Conservation (phyloP, 2,797 vertebrate genomes). For the Sphaeramia orbicularis region DNA sequence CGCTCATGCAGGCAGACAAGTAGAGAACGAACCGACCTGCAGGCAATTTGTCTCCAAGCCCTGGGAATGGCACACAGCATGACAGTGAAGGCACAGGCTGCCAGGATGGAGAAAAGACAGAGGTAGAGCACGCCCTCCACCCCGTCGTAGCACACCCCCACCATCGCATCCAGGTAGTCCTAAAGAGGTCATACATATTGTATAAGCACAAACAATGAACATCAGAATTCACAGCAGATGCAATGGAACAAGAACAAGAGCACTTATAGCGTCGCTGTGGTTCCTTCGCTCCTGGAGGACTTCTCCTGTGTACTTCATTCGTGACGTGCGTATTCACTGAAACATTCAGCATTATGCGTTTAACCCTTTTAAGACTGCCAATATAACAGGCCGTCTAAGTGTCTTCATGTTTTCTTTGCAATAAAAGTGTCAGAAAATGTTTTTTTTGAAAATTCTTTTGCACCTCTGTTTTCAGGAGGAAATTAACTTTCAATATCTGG, state of each 20-base stretch:
- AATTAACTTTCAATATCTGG: no score
- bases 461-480: no score
- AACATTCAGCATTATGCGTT: conserved; percentile 14
- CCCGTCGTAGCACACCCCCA: conserved; percentile 95
- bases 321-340: conserved; percentile 3
- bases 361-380: background rate
- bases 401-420: no score
- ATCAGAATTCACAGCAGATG: conserved; percentile 12
- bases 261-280: conserved; percentile 9
- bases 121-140: conserved; percentile 95
- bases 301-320: background rate
- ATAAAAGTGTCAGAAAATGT: no score
- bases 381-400: no score
- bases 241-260: conserved; percentile 19
- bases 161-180: conserved; percentile 95
- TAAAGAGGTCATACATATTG: conserved; percentile 61
- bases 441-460: no score
- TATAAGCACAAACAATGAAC: background rate
- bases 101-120: conserved; percentile 92
- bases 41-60: conserved; percentile 89
- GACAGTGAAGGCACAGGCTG: conserved; percentile 89
- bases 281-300: conserved; percentile 7
- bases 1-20: conserved; percentile 16
- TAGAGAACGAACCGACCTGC: conserved; percentile 82
- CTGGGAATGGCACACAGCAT: conserved; percentile 90